Evolutionary conservation across 2,888 invertebrate genomes (phyloP).

Genomic region (Ennomos fuscantarius): DNA sequence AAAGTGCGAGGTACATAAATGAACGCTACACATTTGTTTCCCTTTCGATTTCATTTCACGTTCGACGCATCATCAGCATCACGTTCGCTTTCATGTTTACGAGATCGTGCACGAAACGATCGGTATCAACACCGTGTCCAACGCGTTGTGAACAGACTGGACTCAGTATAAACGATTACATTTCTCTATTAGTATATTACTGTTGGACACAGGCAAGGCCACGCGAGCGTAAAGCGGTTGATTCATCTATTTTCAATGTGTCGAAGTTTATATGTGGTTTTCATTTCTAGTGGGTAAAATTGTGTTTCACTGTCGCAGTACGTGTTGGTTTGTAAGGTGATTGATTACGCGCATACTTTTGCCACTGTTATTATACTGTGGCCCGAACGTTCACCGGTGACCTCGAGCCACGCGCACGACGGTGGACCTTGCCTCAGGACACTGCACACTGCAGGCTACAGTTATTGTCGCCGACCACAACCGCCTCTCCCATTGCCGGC

Average conservation of each 20-base stretch:
- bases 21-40: constrained; percentile 26
- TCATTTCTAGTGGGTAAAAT: constrained; percentile 32
- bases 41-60: constrained; percentile 41
- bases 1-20: constrained; percentile 30
- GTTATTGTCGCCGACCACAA: constrained; percentile 49
- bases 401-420: constrained; percentile 64
- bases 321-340: constrained; percentile 41
- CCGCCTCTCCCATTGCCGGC: constrained; percentile 14
- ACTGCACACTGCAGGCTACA: constrained; percentile 47
- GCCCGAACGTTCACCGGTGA: constrained; percentile 72
- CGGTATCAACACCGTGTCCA: constrained; percentile 6
- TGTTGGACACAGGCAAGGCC: constrained; percentile 25
- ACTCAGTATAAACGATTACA: neutral
- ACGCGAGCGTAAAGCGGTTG: constrained; percentile 16
- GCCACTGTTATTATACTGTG: constrained; percentile 19
- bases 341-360: constrained; percentile 64
- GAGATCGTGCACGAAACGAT: constrained; percentile 26
- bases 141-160: constrained; percentile 1
- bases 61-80: constrained; percentile 32
- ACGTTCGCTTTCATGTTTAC: constrained; percentile 33
- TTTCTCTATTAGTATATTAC: constrained; percentile 17
- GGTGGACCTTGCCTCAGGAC: constrained; percentile 73
- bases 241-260: constrained; percentile 16
- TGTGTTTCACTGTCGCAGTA: constrained; percentile 19
- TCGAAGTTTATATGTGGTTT: constrained; percentile 31